A percentile compares a stretch with the other conserved stretches of the same genome.
Conservation (phyloP, 2,113 vertebrate genomes). For the Andinoacara biseriatus region DNA sequence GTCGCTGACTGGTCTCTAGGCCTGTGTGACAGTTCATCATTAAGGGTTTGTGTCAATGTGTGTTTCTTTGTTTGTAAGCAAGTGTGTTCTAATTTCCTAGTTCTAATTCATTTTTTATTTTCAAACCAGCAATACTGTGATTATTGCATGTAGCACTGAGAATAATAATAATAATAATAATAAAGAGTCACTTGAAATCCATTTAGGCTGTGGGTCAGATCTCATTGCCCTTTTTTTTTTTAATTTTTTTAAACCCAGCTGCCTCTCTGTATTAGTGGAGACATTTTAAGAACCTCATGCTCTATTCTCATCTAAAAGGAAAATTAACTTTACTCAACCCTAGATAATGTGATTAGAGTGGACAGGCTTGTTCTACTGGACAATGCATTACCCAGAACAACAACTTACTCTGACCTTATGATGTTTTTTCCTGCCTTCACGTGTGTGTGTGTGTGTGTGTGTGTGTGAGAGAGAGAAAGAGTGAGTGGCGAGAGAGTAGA, state of each 20-base stretch:
- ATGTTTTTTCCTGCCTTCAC: constrained; percentile 49
- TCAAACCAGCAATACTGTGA: background rate
- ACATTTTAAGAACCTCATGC: constrained; percentile 22
- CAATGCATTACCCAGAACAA: constrained; percentile 54
- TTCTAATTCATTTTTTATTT: background rate
- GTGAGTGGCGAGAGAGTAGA: background rate
- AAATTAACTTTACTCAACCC: constrained; percentile 27
- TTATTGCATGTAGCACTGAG: background rate
- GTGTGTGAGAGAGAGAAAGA: too few relatives aligned
- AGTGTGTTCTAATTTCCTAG: background rate
- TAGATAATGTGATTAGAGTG: constrained; percentile 40
- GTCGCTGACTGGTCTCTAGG: too few relatives aligned
- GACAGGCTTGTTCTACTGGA: constrained; percentile 45
- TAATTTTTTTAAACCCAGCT: background rate
- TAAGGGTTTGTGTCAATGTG: background rate
- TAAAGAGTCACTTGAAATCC: background rate
- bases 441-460: constrained; percentile 15
- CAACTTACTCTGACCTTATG: constrained; percentile 46
- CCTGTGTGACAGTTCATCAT: background rate
- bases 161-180: background rate
- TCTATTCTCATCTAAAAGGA: constrained; percentile 36
- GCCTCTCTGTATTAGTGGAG: background rate
- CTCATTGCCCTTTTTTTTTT: background rate
- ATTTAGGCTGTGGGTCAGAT: constrained; percentile 11
- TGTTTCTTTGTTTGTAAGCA: background rate